Evolutionary conservation across 2,113 vertebrate genomes (phyloP), one percentile per base, ranked within the genome.

Genomic region (Pluvianellus socialis): DNA sequence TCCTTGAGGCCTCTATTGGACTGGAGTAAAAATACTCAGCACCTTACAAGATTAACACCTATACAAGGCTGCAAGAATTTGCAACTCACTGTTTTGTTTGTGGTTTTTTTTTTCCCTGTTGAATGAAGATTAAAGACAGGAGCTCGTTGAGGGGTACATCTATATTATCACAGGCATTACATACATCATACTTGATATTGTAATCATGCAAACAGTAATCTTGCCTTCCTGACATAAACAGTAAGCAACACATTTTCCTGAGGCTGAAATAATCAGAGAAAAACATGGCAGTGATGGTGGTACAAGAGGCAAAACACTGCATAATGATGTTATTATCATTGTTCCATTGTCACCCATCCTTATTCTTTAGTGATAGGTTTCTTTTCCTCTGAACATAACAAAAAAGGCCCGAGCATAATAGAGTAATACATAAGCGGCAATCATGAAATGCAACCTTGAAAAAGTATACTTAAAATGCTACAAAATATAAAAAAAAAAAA

Each of bases 211-310:
- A 92, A 91, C 96, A 97, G 88, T 93, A 91, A 96, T 97, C 95
- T 90, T 62, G 11, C 94, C 79, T 96, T 97, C 67, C 90, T 97
- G 94, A 97, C 97, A 98, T 94, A 94, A 96, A 96, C 82, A 76
- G 88, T 81, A 91, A 96, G 96, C 91, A 96, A 92, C 91, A 94
- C 96, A 73, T 96, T 97, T 96, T 96, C 87, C 88, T 90, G 79
- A 97, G 79, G 75, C 86, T 97, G 97, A 90, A 97, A 82, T 98
- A 96, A 98, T 97, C 97, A 98, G 91, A 98, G 92, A 86, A 97
- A 90, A 97, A 95, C 95, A 94, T 94, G 95, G 94, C 95, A 95
- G 92, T 93, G 94, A 96, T 91, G 95, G 90, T 91, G 90, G 92
- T 97, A 97, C 87, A 95, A 98, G 97, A 92, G 90, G 72, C 95